Evolutionary conservation across 1,140 invertebrate genomes (phyloP).

Genomic region (Meloidogyne exigua): DNA sequence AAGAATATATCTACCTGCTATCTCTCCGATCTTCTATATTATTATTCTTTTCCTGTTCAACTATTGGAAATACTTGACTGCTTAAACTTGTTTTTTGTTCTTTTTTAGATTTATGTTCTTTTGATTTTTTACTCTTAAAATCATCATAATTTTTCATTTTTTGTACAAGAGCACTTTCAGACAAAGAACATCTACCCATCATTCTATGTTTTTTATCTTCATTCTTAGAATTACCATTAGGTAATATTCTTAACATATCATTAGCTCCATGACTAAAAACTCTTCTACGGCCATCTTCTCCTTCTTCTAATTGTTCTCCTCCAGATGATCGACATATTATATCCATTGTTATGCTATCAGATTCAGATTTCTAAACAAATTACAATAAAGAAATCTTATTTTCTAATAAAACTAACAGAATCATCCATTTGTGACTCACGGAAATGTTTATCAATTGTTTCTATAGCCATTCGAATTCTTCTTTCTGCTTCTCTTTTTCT

Average conservation of each 20-base stretch:
- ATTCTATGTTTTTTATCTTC: not conserved
- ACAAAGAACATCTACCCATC: not conserved
- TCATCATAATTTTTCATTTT: not conserved
- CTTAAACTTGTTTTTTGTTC: not conserved
- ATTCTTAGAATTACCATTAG: not conserved
- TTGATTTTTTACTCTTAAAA: not conserved
- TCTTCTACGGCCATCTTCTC: not conserved
- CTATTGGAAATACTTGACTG: not conserved
- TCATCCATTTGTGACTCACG: slow-evolving; percentile 35
- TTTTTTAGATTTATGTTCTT: not conserved
- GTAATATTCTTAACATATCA: not conserved
- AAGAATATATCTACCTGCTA: no score
- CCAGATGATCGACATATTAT: not conserved
- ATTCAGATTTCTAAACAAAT: not conserved
- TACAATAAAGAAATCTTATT: not conserved
- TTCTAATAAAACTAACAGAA: not conserved
- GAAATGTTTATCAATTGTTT: slow-evolving; percentile 62
- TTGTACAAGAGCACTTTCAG: not conserved
- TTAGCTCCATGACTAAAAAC: not conserved
- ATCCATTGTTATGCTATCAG: not conserved
- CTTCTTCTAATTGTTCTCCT: slow-evolving; percentile 1
- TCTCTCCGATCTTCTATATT: no score
- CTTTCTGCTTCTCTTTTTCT: slow-evolving; percentile 56
- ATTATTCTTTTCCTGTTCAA: not conserved
- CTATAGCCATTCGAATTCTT: slow-evolving; percentile 55